phyloP scores from a whole-genome alignment of 2,888 invertebrate species.

The Agrochola lychnidis region DNA sequence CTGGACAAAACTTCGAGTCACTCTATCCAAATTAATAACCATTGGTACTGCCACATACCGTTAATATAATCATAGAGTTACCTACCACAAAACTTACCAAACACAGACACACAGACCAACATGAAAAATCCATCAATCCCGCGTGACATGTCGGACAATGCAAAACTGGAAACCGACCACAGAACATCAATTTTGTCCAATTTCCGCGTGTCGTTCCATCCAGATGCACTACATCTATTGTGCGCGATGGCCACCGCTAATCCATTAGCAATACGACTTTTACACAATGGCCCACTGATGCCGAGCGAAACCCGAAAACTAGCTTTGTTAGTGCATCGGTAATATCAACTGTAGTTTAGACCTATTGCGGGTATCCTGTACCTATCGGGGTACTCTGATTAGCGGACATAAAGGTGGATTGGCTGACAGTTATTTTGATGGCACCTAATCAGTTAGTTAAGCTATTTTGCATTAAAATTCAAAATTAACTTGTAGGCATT shows the following conservation, averaged over 20 bases:
- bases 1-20: no score
- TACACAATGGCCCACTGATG: conserved; percentile 80
- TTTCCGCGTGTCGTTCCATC: conserved; percentile 72
- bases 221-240: conserved; percentile 69
- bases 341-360: conserved; percentile 45
- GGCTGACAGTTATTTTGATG: background rate
- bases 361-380: background rate
- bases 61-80: background rate
- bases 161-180: conserved; percentile 67
- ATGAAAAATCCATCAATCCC: conserved; percentile 59
- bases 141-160: conserved; percentile 61
- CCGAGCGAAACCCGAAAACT: conserved; percentile 69
- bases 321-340: conserved; percentile 66
- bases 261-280: conserved; percentile 87
- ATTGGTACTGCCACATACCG: background rate
- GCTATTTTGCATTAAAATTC: background rate
- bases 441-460: background rate
- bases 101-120: conserved; percentile 6
- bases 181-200: conserved; percentile 75
- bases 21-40: background rate
- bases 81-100: conserved; percentile 1
- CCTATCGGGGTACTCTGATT: conserved; percentile 12
- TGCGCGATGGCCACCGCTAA: conserved; percentile 78
- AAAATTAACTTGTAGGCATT: background rate
- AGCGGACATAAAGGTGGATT: background rate